phyloP scores from a whole-genome alignment of 2,888 invertebrate genomes.

The Pardosa pseudoannulata region DNA sequence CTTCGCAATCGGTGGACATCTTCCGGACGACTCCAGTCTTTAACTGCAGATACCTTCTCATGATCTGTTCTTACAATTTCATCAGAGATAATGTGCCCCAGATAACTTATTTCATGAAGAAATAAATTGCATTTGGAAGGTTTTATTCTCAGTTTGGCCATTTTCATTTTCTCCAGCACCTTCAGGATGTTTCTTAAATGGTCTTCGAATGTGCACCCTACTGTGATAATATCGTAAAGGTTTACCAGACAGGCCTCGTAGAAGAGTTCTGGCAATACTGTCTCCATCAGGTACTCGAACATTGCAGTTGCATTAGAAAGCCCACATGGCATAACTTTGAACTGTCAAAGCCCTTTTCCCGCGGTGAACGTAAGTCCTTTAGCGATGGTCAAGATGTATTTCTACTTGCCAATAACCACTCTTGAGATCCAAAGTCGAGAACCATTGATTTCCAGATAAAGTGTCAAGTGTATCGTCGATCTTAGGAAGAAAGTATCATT shows the following conservation, averaged over 20 bases:
- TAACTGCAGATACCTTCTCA: background rate
- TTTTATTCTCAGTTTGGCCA: background rate
- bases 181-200: background rate
- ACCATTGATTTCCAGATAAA: slow-evolving; percentile 41
- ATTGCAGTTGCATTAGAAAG: too few species aligned
- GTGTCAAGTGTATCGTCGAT: slow-evolving; percentile 66
- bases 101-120: background rate
- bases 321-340: too few species aligned
- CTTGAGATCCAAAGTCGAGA: too few species aligned
- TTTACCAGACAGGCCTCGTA: too few species aligned
- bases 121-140: background rate
- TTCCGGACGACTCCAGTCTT: slow-evolving; percentile 5
- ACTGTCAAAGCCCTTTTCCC: too few species aligned
- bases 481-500: slow-evolving; percentile 73
- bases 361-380: too few species aligned
- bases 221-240: background rate
- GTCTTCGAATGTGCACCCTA: background rate
- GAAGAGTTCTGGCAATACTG: too few species aligned
- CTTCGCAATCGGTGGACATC: too few species aligned
- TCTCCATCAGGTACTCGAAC: too few species aligned
- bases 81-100: slow-evolving; percentile 15
- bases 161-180: background rate
- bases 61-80: slow-evolving; percentile 17
- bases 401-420: too few species aligned
- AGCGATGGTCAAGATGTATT: too few species aligned